Evolutionary conservation across 2,888 invertebrate genomes (phyloP).

Genomic region (Gnatocerus cornutus): DNA sequence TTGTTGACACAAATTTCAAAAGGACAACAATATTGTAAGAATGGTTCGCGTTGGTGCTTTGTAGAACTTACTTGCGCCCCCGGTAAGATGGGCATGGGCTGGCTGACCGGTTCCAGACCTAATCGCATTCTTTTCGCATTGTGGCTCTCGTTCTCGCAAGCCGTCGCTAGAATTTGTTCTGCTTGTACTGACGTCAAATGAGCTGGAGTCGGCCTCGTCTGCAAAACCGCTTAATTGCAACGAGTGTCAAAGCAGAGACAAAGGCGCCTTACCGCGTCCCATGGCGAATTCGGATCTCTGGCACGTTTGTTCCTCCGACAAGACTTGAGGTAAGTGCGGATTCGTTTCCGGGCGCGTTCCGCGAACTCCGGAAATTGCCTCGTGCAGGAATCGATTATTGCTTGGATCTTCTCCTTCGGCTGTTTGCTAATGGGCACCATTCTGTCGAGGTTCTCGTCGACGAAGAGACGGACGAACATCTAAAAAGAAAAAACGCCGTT

Average conservation of each 20-base stretch:
- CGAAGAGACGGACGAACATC: slow-evolving; percentile 98
- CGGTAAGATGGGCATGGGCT: slow-evolving; percentile 87
- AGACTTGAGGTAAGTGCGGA: slow-evolving; percentile 95
- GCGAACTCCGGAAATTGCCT: slow-evolving; percentile 98
- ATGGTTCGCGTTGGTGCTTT: background rate
- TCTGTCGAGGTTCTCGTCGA: slow-evolving; percentile 96
- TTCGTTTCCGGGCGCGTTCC: slow-evolving; percentile 94
- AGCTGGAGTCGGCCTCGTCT: slow-evolving; percentile 96
- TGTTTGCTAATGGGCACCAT: slow-evolving; percentile 98
- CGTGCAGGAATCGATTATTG: slow-evolving; percentile 97
- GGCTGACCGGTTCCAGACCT: slow-evolving; percentile 95
- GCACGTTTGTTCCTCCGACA: slow-evolving; percentile 95
- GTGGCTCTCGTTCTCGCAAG: slow-evolving; percentile 97
- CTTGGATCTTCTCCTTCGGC: slow-evolving; percentile 98
- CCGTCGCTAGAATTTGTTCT: slow-evolving; percentile 95
- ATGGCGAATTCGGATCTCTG: slow-evolving; percentile 84
- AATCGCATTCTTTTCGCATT: slow-evolving; percentile 98
- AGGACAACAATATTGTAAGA: too few relatives aligned
- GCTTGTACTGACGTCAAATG: slow-evolving; percentile 97
- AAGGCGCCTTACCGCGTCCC: slow-evolving; percentile 86
- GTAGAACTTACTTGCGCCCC: slow-evolving; percentile 74
- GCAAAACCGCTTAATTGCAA: slow-evolving; percentile 52
- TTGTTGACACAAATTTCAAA: too few relatives aligned
- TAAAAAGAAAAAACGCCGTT: background rate
- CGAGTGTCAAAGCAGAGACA: background rate